Evolutionary conservation across 2,888 invertebrate species (phyloP), one percentile per base, ranked within the genome.

Genomic region (Drosophila peninsularis): DNA sequence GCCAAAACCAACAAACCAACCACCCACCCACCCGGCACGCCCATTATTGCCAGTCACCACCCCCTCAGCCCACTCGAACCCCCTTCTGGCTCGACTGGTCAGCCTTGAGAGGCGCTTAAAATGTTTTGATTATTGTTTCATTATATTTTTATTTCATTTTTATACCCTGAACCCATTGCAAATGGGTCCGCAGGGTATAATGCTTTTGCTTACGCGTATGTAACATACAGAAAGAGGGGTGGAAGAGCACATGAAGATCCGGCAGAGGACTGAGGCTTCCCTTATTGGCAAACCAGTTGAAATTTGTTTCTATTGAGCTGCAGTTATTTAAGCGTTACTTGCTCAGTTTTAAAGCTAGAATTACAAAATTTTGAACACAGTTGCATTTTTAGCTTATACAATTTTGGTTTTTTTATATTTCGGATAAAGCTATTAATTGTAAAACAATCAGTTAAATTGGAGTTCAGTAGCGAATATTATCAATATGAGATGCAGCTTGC

Each of bases 91-190:
- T 54, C 11, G 56, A 68, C 44, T 68, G 34, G 75, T 50, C 83
- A 83, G 74, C 84, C 84, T 84, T 84, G 84, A 78, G 78, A 72
- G 83, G 82, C 76, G 84, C 84, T 85, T 84, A 82, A 85, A 85
- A 82, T 81, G 81, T 78, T 84, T 85, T 75, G 78, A 81, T 81
- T 81, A 76, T 81, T 83, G 65, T 75, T 81, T 75, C 75, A 80
- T 70, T 78, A 68, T 78, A 75, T 49, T 62, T 67, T 1, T 32
- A 47, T 47, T 19, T 32, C 17, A 30, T 11, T 47, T 11, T 5
- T 1, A 30, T 45, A 45, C 45, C 45, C 45, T 27, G n/a, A 11
- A 45, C 45, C 4, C n/a, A 45, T n/a, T 27, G n/a, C 2, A 45
- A n/a, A 34, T 21, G 49, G 11, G 6, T 3, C 4, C 19, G 32